A percentile compares a stretch with the other conserved stretches of the same genome.
These are phyloP conservation scores for Falco punctatus DNA, from an alignment of 2,113 vertebrate genomes.

Conservation along the genomic window DNA sequence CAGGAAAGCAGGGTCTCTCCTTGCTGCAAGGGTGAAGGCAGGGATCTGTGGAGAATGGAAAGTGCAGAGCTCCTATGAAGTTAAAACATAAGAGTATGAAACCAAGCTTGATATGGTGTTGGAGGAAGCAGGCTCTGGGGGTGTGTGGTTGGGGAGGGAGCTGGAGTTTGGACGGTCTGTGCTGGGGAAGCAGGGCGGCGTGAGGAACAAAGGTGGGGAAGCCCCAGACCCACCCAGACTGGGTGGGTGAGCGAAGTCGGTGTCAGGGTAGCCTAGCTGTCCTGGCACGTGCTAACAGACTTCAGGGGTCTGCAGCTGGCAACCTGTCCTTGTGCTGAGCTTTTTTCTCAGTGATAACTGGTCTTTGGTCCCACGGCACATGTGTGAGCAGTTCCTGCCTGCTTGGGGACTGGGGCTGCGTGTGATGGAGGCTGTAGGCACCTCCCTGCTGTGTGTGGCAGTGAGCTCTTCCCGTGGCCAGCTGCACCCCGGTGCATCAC, in stretches of 20 bases:
- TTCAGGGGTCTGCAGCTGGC: background rate
- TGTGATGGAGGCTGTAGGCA: background rate
- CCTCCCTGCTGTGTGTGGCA: background rate
- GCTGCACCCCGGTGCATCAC: background rate
- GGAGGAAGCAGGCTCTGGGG: background rate
- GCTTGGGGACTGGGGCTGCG: background rate
- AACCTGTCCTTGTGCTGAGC: background rate
- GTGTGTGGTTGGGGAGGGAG: background rate
- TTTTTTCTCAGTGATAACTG: background rate
- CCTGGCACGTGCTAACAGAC: fast-evolving
- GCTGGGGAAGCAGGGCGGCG: background rate
- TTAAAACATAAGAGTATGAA: background rate
- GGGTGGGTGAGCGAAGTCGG: background rate
- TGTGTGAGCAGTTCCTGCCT: background rate
- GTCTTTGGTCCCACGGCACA: background rate
- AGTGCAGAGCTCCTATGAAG: background rate
- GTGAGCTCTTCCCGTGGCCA: background rate
- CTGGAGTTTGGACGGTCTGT: background rate
- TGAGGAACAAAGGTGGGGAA: background rate
- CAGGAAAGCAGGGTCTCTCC: background rate
- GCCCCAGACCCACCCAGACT: background rate
- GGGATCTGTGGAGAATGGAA: background rate
- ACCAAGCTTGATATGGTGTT: background rate
- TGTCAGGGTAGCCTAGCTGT: background rate
- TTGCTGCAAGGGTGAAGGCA: background rate